These are phyloP conservation scores for Equus przewalskii DNA, from an alignment of 2,113 vertebrate genomes.

Conservation along the genomic window DNA sequence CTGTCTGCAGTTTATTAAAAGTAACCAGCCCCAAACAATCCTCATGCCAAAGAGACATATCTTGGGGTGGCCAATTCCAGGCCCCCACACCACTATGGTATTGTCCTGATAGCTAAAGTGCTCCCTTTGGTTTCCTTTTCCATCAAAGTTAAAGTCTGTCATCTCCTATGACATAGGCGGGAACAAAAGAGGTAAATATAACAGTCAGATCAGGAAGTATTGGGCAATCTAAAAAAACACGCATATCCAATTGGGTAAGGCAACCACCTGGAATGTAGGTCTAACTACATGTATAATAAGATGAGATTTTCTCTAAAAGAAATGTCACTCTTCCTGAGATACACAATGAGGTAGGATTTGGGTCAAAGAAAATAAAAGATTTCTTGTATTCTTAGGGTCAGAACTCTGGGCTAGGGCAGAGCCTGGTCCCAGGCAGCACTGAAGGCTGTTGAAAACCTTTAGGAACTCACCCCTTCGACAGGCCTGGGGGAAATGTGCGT, in stretches of 20 bases:
- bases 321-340: neutral
- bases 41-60: no score
- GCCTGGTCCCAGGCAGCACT: neutral
- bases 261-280: neutral
- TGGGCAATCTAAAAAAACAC: neutral
- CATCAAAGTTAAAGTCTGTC: neutral
- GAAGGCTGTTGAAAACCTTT: neutral
- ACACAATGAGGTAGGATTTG: neutral
- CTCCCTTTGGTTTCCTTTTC: neutral
- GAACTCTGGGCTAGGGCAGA: neutral
- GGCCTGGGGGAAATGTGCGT: no score
- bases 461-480: neutral
- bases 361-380: neutral
- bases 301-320: constrained; percentile 16
- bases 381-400: neutral
- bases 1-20: no score
- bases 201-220: neutral
- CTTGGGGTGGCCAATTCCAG: no score
- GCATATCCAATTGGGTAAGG: neutral
- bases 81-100: neutral
- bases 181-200: neutral
- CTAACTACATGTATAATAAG: neutral
- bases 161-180: neutral
- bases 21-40: no score
- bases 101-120: neutral